Conservation (phyloP, 1,140 invertebrate genomes). For the Vanessa tameamea region DNA sequence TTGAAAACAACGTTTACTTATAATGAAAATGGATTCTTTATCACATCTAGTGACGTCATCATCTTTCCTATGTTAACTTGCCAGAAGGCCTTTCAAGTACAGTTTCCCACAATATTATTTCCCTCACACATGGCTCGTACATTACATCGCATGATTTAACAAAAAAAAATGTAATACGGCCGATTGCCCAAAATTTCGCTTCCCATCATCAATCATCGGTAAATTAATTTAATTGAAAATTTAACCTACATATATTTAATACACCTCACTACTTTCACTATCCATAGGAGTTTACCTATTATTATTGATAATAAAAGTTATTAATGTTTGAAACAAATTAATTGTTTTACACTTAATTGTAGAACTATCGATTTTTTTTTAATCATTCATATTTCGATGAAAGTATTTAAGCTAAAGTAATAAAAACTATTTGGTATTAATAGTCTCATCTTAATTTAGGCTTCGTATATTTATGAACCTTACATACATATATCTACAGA, state of each 20-base stretch:
- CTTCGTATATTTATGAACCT: not conserved
- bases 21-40: too few species aligned
- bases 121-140: not conserved
- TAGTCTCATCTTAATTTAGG: too few species aligned
- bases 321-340: too few species aligned
- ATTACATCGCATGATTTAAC: slow-evolving; percentile 31
- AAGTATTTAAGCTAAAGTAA: too few species aligned
- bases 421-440: too few species aligned
- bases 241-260: slow-evolving; percentile 20
- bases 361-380: not conserved
- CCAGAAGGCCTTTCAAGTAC: too few species aligned
- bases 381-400: too few species aligned
- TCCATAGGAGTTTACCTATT: not conserved
- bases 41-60: too few species aligned
- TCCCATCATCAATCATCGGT: slow-evolving; percentile 37
- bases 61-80: too few species aligned
- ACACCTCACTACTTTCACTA: slow-evolving; percentile 27
- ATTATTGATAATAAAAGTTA: not conserved
- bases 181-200: slow-evolving; percentile 15
- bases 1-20: too few species aligned
- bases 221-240: slow-evolving; percentile 38
- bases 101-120: not conserved
- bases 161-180: slow-evolving; percentile 29
- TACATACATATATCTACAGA: not conserved
- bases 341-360: too few species aligned